Percentiles rank a stretch among this genome's conserved stretches.
Evolutionary conservation across 2,888 invertebrate genomes (phyloP).

Genomic region (Exephanes ischioxanthus): DNA sequence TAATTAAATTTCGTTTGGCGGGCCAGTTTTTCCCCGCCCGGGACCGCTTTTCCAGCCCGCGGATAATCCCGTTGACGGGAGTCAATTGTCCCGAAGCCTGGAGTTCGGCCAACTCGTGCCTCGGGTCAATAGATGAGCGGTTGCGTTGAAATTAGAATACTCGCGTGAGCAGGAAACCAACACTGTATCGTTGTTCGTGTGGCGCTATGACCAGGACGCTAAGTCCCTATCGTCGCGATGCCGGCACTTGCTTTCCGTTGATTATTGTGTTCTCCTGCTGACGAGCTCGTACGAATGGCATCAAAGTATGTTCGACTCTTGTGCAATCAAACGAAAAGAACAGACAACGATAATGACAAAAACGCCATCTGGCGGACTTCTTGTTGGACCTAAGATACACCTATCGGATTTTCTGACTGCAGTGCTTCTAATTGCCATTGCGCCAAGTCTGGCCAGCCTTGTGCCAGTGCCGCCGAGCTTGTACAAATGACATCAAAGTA

Average conservation of each 20-base stretch:
- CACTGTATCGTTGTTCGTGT: not conserved
- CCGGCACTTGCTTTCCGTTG: not conserved
- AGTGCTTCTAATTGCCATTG: too few relatives aligned
- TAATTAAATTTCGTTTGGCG: constrained; percentile 81
- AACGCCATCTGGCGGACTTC: too few relatives aligned
- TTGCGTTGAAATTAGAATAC: constrained; percentile 40
- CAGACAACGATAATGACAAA: too few relatives aligned
- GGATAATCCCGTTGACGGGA: constrained; percentile 65
- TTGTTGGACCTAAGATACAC: too few relatives aligned
- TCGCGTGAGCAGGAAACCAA: constrained; percentile 8
- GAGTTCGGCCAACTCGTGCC: constrained; percentile 11
- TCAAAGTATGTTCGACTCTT: not conserved
- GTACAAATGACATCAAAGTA: not conserved
- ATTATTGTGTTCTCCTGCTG: not conserved
- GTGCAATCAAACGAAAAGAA: not conserved
- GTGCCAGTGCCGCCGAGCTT: too few relatives aligned
- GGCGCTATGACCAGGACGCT: too few relatives aligned
- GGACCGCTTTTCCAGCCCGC: constrained; percentile 74
- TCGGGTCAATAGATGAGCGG: constrained; percentile 43
- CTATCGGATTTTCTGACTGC: too few relatives aligned
- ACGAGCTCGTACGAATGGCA: not conserved
- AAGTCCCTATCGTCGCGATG: not conserved
- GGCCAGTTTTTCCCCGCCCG: constrained; percentile 56
- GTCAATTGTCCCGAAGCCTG: constrained; percentile 54
- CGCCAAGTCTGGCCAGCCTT: too few relatives aligned